Evolutionary conservation across 2,888 invertebrate species (phyloP).

Genomic region (Lepidocyrtinus sp.): DNA sequence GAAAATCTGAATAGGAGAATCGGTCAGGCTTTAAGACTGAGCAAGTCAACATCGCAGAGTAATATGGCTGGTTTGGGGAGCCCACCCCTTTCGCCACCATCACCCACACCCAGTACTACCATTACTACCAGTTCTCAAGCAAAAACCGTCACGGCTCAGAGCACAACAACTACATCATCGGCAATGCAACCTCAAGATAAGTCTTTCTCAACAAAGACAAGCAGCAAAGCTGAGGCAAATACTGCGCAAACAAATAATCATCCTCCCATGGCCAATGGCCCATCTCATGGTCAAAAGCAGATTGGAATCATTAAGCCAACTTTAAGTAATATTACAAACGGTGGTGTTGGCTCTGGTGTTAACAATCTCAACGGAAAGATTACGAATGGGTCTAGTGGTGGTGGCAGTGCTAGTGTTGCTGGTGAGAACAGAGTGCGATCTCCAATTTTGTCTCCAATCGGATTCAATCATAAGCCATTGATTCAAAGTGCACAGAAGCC

Average conservation of each 20-base stretch:
- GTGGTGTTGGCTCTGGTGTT: too few relatives aligned
- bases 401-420: conserved; percentile 3
- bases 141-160: conserved; percentile 57
- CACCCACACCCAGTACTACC: conserved; percentile 54
- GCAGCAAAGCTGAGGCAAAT: conserved; percentile 21
- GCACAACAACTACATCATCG: conserved; percentile 60
- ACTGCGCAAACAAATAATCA: conserved; percentile 32
- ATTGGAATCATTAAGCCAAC: conserved; percentile 75
- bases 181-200: conserved; percentile 67
- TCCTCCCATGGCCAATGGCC: conserved; percentile 26
- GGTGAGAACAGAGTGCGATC: conserved; percentile 43
- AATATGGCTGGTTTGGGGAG: conserved; percentile 61
- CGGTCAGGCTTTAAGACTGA: conserved; percentile 66
- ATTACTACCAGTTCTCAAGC: conserved; percentile 64
- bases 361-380: conserved; percentile 11
- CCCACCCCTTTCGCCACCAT: conserved; percentile 68
- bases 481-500: conserved; percentile 59
- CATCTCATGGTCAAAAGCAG: conserved; percentile 72
- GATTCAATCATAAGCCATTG: conserved; percentile 46
- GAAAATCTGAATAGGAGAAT: conserved; percentile 63
- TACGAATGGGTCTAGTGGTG: conserved; percentile 23
- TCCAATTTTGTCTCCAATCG: conserved; percentile 55
- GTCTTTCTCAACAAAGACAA: conserved; percentile 53
- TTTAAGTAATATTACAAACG: conserved; percentile 69
- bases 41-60: conserved; percentile 53